These are phyloP conservation scores for Chaitophorus viminalis DNA, from an alignment of 2,888 invertebrate species.

Conservation along the genomic window DNA sequence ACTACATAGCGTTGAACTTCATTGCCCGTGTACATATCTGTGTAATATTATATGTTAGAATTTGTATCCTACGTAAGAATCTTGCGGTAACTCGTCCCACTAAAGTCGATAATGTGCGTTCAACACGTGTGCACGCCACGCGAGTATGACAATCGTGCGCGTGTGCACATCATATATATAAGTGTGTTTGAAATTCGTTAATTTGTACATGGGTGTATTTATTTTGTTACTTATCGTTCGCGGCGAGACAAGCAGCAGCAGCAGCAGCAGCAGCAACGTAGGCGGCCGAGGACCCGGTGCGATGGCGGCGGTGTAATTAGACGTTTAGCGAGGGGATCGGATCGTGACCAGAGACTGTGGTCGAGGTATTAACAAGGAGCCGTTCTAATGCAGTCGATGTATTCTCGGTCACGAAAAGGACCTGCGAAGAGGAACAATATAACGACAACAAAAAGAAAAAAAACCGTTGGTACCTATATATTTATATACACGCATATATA, in stretches of 20 bases:
- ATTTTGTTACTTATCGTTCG: neutral
- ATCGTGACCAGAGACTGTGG: constrained; percentile 60
- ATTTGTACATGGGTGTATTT: neutral
- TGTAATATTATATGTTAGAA: no score
- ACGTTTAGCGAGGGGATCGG: constrained; percentile 37
- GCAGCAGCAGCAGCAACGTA: no score
- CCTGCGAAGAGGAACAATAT: neutral
- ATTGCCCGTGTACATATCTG: no score
- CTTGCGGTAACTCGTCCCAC: no score
- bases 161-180: neutral
- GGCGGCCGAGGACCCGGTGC: neutral
- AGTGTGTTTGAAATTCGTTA: neutral
- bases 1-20: no score
- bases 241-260: no score
- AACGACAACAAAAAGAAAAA: neutral
- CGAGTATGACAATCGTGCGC: neutral
- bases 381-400: constrained; percentile 50
- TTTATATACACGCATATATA: neutral
- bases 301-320: neutral
- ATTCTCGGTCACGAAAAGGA: constrained; percentile 53
- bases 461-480: no score
- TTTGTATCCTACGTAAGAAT: no score
- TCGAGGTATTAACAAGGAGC: constrained; percentile 60
- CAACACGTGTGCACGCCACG: neutral
- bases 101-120: neutral